Conservation (phyloP, 2,888 invertebrate species). For the Caenorhabditis auriculariae region DNA sequence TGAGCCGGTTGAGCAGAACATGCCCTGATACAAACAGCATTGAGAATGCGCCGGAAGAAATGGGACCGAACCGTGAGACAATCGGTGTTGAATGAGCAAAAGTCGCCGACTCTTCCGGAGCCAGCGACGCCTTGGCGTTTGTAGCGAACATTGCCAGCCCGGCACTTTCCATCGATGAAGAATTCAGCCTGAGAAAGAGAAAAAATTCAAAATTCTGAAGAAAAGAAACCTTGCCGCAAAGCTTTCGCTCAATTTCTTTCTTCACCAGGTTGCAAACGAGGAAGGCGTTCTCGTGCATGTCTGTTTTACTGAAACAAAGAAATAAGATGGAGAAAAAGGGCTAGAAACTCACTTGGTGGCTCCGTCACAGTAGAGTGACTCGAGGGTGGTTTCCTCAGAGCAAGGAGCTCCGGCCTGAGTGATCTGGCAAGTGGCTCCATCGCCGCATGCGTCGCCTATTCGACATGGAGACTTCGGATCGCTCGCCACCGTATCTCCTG, state of each 20-base stretch:
- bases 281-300: conserved; percentile 58
- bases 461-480: conserved; percentile 36
- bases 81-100: conserved; percentile 63
- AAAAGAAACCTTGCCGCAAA: conserved; percentile 31
- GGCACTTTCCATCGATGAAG: conserved; percentile 58
- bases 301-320: conserved; percentile 49
- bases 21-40: conserved; percentile 50
- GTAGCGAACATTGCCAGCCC: conserved; percentile 48
- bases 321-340: neutral
- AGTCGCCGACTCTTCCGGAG: conserved; percentile 61
- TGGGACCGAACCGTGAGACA: conserved; percentile 51
- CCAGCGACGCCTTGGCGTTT: conserved; percentile 61
- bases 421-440: conserved; percentile 33
- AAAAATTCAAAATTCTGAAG: neutral
- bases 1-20: conserved; percentile 63
- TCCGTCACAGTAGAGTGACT: conserved; percentile 50
- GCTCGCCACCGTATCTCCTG: conserved; percentile 29
- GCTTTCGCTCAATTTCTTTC: conserved; percentile 42
- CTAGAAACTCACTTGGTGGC: conserved; percentile 38
- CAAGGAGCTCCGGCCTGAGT: conserved; percentile 41
- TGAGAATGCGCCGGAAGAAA: neutral
- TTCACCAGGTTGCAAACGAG: conserved; percentile 53
- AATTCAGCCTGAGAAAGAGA: conserved; percentile 29
- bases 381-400: conserved; percentile 39
- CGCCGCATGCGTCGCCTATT: conserved; percentile 50